Evolutionary conservation across 2,888 invertebrate species (phyloP), one percentile per base, ranked within the genome.

Genomic region (Drosophila vallismaia): DNA sequence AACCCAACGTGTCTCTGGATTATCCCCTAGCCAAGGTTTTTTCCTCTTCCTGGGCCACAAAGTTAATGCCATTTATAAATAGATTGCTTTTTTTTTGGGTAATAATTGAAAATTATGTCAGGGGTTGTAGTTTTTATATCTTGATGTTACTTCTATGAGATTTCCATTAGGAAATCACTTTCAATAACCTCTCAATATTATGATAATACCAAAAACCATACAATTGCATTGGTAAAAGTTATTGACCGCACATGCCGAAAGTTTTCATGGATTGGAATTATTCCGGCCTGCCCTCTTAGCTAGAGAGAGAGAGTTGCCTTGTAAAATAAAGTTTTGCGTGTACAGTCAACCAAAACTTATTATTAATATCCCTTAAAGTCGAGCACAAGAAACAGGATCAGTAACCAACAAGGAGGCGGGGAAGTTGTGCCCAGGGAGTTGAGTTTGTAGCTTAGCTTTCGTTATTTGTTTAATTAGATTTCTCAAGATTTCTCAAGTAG

Each of bases 381-480:
- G 29, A 49, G 46, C 38, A 49, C 49, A 59, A 24, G 29, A 42
- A 42, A 42, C 12, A 14, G 42, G 42, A 36, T 36, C 36, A 36
- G n/a, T n/a, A n/a, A 36, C 9, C 14, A 19, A 8, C 7, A 42
- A 8, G 7, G 42, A 9, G 19, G 14, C 19, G 19, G 12, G 9
- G 29, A 9, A 9, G 9, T 12, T 28, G 14, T 12, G 12, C n/a
- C 4, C 3, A 8, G 29, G 5, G 9, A 8, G 8, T 42, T 4
- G 28, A 28, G 28, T 28, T 3, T 14, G 57, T 19, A 59, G 70
- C 46, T 52, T 70, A 36, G 70, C 64, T 74, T 73, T 80, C 81
- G 86, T 75, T 84, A 80, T 76, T 82, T 77, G 73, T 88, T 87
- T 87, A 87, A 87, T 87, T 87, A 87, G 87, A 87, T 87, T 88